These are phyloP conservation scores for Agriotes lineatus DNA, from an alignment of 2,888 invertebrate genomes.

Conservation along the genomic window DNA sequence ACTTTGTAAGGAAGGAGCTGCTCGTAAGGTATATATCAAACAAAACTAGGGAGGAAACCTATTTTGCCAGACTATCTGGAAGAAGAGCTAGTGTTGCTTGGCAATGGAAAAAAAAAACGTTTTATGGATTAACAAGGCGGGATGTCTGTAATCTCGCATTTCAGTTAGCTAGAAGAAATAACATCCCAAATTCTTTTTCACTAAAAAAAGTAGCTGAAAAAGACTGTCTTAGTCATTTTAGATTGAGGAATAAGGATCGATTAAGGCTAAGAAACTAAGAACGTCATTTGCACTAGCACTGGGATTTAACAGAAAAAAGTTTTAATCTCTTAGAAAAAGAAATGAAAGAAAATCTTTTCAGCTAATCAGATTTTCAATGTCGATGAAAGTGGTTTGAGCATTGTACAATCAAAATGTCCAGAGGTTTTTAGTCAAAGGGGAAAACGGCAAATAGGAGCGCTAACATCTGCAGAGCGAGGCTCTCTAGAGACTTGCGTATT, in stretches of 20 bases:
- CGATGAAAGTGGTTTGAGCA: conserved; percentile 56
- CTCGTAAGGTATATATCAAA: conserved; percentile 16
- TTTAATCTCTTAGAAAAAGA: not conserved
- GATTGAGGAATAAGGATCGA: not conserved
- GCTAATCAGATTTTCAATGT: conserved; percentile 53
- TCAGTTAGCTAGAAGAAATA: too few species aligned
- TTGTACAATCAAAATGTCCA: conserved; percentile 50
- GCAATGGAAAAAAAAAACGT: not conserved
- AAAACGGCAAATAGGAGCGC: conserved; percentile 51
- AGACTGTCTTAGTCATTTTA: conserved; percentile 1
- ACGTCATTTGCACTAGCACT: not conserved
- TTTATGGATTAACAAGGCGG: not conserved
- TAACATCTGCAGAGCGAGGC: conserved; percentile 52
- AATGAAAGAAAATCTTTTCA: conserved; percentile 14
- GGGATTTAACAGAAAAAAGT: not conserved
- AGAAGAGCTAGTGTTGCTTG: conserved; percentile 14
- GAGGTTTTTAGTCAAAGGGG: conserved; percentile 51
- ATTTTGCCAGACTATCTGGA: conserved; percentile 20
- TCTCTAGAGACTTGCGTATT: conserved; percentile 37
- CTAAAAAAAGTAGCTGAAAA: not conserved
- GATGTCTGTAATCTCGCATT: too few species aligned
- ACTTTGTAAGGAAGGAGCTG: conserved; percentile 13
- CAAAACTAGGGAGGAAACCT: conserved; percentile 21
- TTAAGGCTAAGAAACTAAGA: conserved; percentile 4
- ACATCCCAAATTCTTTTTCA: too few species aligned